Evolutionary conservation across 2,888 invertebrate species (phyloP).

Genomic region (Xanthia icteritia): DNA sequence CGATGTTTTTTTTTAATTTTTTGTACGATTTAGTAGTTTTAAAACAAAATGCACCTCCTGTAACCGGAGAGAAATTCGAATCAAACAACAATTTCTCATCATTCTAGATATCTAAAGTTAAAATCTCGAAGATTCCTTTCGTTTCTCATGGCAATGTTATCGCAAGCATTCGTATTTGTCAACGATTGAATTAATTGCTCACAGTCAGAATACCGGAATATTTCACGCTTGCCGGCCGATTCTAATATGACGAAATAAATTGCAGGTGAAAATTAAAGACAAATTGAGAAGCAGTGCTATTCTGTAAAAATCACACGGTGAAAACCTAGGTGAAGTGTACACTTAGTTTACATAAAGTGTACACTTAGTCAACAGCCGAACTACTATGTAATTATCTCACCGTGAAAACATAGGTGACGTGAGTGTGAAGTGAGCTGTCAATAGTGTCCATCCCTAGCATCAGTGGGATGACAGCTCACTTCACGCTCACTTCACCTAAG

Average conservation of each 20-base stretch:
- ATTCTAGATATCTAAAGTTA: constrained; percentile 18
- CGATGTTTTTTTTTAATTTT: not conserved
- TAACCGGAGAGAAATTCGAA: not conserved
- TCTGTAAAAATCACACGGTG: too few species aligned
- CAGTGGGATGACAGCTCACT: too few species aligned
- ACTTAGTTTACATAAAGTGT: too few species aligned
- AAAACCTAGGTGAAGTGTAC: too few species aligned
- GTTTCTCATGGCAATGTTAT: constrained; percentile 21
- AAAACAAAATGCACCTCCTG: not conserved
- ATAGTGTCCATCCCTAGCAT: too few species aligned
- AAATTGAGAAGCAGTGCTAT: constrained; percentile 10
- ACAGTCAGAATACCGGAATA: constrained; percentile 37
- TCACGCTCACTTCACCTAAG: too few species aligned
- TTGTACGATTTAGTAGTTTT: not conserved
- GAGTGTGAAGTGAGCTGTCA: too few species aligned
- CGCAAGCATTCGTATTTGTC: constrained; percentile 47
- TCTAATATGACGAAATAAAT: constrained; percentile 28
- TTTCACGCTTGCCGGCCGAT: constrained; percentile 51
- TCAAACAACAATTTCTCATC: constrained; percentile 4
- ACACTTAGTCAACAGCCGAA: too few species aligned
- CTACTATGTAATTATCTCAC: too few species aligned
- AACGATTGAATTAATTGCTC: constrained; percentile 42
- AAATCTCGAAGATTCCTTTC: constrained; percentile 24
- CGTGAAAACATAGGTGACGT: too few species aligned
- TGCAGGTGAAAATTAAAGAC: not conserved